phyloP scores from a whole-genome alignment of 2,113 vertebrate genomes.

The Muntiacus muntjak region DNA sequence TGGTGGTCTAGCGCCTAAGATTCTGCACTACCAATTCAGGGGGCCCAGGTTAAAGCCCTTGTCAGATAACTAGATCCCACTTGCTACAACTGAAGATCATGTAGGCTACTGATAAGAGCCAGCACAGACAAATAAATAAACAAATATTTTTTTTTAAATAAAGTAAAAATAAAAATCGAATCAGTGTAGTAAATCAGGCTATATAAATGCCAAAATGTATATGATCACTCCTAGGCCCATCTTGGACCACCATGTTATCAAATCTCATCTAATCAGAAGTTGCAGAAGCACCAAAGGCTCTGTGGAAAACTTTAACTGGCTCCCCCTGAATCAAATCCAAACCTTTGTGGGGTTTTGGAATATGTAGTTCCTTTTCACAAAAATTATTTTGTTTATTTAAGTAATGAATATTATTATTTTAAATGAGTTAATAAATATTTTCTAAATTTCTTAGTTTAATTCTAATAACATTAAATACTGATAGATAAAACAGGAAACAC shows the following conservation, averaged over 20 bases:
- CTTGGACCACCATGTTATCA: neutral
- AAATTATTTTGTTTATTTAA: neutral
- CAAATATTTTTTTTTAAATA: neutral
- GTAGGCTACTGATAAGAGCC: neutral
- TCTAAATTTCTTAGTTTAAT: neutral
- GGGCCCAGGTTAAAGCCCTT: neutral
- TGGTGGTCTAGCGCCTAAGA: neutral
- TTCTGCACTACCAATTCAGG: neutral
- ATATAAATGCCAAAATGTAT: neutral
- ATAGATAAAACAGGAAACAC: neutral
- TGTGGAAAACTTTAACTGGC: neutral
- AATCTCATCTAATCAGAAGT: neutral
- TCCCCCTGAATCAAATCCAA: neutral
- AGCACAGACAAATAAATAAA: neutral
- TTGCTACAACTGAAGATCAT: neutral
- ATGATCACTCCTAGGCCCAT: neutral
- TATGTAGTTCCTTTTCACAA: neutral
- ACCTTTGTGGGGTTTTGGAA: neutral
- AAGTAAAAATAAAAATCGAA: neutral
- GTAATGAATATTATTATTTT: neutral
- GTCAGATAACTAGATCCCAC: neutral
- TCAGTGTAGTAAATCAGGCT: neutral
- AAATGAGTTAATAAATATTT: neutral
- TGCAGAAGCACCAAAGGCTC: neutral
- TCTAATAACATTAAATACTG: neutral